Evolutionary conservation across 1,140 invertebrate genomes (phyloP).

Genomic region (Aplysia californica): DNA sequence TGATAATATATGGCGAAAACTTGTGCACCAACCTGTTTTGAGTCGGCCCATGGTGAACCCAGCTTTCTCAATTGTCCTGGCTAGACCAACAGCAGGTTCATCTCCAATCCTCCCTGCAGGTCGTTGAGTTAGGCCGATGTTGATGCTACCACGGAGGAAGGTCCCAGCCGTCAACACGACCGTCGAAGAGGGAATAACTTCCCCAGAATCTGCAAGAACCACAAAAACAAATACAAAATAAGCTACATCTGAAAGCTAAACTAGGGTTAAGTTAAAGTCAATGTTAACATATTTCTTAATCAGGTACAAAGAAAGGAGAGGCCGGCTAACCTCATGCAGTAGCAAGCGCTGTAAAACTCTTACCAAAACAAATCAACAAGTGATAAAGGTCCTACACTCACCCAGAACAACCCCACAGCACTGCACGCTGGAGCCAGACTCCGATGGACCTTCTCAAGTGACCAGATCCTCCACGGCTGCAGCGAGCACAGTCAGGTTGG

Average conservation of each 20-base stretch:
- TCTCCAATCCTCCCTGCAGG: conserved; percentile 91
- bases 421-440: conserved; percentile 43
- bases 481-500: conserved; percentile 80
- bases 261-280: not conserved
- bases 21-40: conserved; percentile 81
- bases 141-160: conserved; percentile 91
- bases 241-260: too few relatives aligned
- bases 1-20: too few relatives aligned
- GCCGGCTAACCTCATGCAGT: too few relatives aligned
- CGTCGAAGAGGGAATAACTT: conserved; percentile 73
- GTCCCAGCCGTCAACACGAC: conserved; percentile 94
- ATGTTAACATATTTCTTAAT: not conserved
- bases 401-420: conserved; percentile 30
- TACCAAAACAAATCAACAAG: too few relatives aligned
- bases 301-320: too few relatives aligned
- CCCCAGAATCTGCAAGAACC: conserved; percentile 45
- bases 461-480: conserved; percentile 88
- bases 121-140: conserved; percentile 81
- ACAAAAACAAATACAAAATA: too few relatives aligned
- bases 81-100: conserved; percentile 83
- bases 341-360: conserved; percentile 7
- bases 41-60: conserved; percentile 86
- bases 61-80: conserved; percentile 79
- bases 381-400: not conserved
- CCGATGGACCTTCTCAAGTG: too few relatives aligned